These are phyloP conservation scores for Chelonus formosanus DNA, from an alignment of 2,888 invertebrate species.

Conservation along the genomic window DNA sequence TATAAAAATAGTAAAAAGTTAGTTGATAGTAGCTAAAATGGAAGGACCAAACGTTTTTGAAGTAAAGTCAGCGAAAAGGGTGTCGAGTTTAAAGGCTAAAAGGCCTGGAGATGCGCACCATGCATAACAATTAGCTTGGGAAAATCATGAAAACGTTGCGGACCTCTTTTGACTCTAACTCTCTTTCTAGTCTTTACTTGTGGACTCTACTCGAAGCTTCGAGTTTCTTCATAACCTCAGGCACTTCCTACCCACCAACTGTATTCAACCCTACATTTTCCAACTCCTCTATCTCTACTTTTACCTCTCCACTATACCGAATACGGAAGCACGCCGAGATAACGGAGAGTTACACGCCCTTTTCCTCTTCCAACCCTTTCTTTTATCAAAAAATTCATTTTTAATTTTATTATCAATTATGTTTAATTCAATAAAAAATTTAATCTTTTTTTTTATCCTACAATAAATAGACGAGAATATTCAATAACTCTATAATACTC, in stretches of 20 bases:
- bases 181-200: conserved; percentile 10
- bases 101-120: conserved; percentile 55
- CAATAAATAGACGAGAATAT: too few species aligned
- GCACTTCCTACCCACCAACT: conserved; percentile 29
- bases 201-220: conserved; percentile 20
- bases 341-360: conserved; percentile 62
- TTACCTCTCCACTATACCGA: conserved; percentile 39
- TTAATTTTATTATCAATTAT: too few species aligned
- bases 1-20: too few species aligned
- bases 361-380: conserved; percentile 54
- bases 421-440: too few species aligned
- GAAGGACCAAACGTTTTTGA: conserved; percentile 20
- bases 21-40: not conserved
- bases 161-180: conserved; percentile 55
- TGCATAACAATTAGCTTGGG: conserved; percentile 64
- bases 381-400: too few species aligned
- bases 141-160: conserved; percentile 63
- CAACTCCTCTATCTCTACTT: conserved; percentile 21
- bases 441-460: too few species aligned
- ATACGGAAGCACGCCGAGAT: conserved; percentile 59
- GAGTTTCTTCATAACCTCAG: conserved; percentile 38
- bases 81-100: conserved; percentile 55
- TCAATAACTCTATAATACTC: too few species aligned
- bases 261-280: conserved; percentile 30
- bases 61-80: conserved; percentile 27